Base-by-base conservation (phyloP, 2,113 vertebrate species). In the Nanorana parkeri region DNA sequence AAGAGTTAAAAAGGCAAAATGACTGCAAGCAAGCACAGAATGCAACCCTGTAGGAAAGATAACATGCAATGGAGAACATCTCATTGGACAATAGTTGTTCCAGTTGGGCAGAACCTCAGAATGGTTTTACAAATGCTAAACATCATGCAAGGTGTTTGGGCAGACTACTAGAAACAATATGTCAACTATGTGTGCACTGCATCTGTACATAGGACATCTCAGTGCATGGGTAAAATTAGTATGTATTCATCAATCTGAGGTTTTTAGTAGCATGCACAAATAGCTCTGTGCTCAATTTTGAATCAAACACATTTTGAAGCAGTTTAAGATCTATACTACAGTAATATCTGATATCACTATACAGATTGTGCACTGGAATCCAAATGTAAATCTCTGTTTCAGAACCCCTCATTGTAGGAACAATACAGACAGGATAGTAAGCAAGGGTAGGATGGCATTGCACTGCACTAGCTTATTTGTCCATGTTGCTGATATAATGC, bases 11-110 rank as follows among this genome's bases (percentile, higher is more conserved):
- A 51, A 47, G 3, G 21, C 13, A 86, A 29, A 0, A 4, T 41
- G 61, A 71, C 78, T 87, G 81, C 63, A 81, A 71, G 86, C 66
- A 86, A 84, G 15, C 29, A 28, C 28, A 68, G 29, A 83, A 72
- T 2, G 15, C 75, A 90, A 76, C 60, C 83, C 86, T 87, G 88
- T 72, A 79, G 84, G 54, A 77, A 32, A 87, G 88, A 86, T 66
- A 85, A 89, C 56, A 56, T 88, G 88, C 89, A 92, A 84, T 84
- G 89, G 88, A 91, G 68, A 78, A 61, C 82, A 84, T 84, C 80
- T 84, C 87, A 84, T 82, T 47, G 0, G 68, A 17, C 21, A 63
- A 75, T 6, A 58, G 17, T 51, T 55, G 24, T 29, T 73, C 20
- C 26, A 63, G 24, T 26, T 26, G 23, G 26, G 19, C 15, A 72